Evolutionary conservation across 2,888 invertebrate genomes (phyloP).

Genomic region (Athalia rosae): DNA sequence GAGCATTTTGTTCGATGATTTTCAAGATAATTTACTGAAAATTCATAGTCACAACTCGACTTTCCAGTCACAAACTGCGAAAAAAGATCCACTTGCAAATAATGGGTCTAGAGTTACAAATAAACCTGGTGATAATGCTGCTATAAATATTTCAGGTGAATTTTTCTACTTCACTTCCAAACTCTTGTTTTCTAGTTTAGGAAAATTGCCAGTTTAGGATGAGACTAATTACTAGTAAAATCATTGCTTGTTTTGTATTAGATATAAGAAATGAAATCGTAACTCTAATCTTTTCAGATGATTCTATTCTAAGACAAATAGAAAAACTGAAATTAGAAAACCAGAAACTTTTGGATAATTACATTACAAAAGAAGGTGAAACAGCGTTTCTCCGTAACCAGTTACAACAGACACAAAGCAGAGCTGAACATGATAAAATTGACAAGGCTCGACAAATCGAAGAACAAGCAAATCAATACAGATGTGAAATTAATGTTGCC

Average conservation of each 20-base stretch:
- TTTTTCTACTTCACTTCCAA: constrained; percentile 35
- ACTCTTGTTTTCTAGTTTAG: constrained; percentile 40
- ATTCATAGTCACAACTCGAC: constrained; percentile 58
- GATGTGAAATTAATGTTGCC: constrained; percentile 58
- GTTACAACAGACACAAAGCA: constrained; percentile 59
- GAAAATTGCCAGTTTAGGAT: too few species aligned
- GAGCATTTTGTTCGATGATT: constrained; percentile 55
- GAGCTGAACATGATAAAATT: constrained; percentile 61
- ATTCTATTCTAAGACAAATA: constrained; percentile 52
- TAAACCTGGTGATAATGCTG: constrained; percentile 52
- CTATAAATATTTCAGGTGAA: constrained; percentile 15
- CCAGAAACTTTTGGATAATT: constrained; percentile 61
- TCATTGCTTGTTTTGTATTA: background rate
- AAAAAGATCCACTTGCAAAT: background rate
- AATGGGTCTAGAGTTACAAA: constrained; percentile 41
- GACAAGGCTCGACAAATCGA: constrained; percentile 63
- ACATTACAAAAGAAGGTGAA: constrained; percentile 68
- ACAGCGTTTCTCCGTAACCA: constrained; percentile 63
- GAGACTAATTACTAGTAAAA: too few species aligned
- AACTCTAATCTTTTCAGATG: constrained; percentile 47
- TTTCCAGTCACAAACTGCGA: constrained; percentile 49
- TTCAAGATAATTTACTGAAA: constrained; percentile 54
- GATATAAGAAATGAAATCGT: constrained; percentile 8
- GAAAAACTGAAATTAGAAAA: constrained; percentile 63
- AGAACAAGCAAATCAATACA: constrained; percentile 60